Evolutionary conservation across 2,113 vertebrate species (phyloP).

Genomic region (Tenrec ecaudatus): DNA sequence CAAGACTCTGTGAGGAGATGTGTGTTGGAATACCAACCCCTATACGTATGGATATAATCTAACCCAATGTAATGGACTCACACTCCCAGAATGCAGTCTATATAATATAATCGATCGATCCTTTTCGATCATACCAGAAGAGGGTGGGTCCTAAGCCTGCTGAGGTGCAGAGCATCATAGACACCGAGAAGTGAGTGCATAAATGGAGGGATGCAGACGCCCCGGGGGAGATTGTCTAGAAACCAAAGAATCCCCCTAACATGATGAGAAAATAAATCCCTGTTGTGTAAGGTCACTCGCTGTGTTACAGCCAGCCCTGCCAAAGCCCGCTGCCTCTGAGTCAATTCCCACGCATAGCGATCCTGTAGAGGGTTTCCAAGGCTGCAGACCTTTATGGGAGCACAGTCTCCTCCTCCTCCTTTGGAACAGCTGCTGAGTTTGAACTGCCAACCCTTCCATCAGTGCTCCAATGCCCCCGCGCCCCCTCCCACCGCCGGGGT

Average conservation of each 20-base stretch:
- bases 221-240: background rate
- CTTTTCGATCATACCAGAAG: background rate
- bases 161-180: background rate
- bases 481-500: too few relatives aligned
- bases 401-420: too few relatives aligned
- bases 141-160: background rate
- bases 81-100: background rate
- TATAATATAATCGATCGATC: background rate
- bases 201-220: background rate
- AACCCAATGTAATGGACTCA: background rate
- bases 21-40: background rate
- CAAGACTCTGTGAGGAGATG: background rate
- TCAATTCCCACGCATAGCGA: too few relatives aligned
- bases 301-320: too few relatives aligned
- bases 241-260: background rate
- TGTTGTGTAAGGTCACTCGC: too few relatives aligned
- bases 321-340: too few relatives aligned
- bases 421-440: too few relatives aligned
- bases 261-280: too few relatives aligned
- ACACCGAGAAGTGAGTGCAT: background rate
- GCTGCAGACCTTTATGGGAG: too few relatives aligned
- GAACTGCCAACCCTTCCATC: too few relatives aligned
- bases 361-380: too few relatives aligned
- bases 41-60: background rate
- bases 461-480: too few relatives aligned